These are phyloP conservation scores for Philotrypesis tridentata DNA, from an alignment of 1,140 invertebrate species.

Conservation along the genomic window DNA sequence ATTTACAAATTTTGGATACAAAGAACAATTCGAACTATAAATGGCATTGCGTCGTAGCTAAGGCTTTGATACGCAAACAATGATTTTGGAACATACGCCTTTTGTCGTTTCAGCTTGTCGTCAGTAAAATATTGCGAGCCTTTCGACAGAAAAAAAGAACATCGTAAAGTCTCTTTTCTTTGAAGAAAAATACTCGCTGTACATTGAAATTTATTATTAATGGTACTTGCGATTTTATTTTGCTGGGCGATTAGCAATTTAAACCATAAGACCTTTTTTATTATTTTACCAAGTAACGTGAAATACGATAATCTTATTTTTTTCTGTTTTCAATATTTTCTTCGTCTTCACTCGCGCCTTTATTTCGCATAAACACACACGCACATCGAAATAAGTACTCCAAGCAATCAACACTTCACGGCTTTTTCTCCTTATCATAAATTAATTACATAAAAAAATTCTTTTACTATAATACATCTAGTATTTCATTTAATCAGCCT, in stretches of 20 bases:
- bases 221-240: constrained; percentile 25
- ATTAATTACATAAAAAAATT: constrained; percentile 73
- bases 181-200: constrained; percentile 41
- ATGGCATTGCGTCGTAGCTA: constrained; percentile 48
- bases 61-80: constrained; percentile 45
- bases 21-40: constrained; percentile 46
- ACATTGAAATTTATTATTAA: constrained; percentile 43
- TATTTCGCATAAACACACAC: constrained; percentile 40
- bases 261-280: constrained; percentile 37
- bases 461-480: constrained; percentile 71
- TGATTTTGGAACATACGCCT: constrained; percentile 34
- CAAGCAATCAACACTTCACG: constrained; percentile 59
- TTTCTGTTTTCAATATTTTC: constrained; percentile 47
- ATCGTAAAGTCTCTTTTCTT: constrained; percentile 28
- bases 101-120: constrained; percentile 39
- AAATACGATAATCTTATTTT: constrained; percentile 51
- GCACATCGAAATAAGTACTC: constrained; percentile 61
- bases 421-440: constrained; percentile 64
- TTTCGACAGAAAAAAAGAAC: constrained; percentile 14
- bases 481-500: constrained; percentile 65
- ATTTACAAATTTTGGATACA: constrained; percentile 47
- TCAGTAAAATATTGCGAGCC: constrained; percentile 39
- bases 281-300: constrained; percentile 47
- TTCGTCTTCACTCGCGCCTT: constrained; percentile 6
- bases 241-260: constrained; percentile 45